Evolutionary conservation across 2,888 invertebrate genomes (phyloP).

Genomic region (Andrena marginata): DNA sequence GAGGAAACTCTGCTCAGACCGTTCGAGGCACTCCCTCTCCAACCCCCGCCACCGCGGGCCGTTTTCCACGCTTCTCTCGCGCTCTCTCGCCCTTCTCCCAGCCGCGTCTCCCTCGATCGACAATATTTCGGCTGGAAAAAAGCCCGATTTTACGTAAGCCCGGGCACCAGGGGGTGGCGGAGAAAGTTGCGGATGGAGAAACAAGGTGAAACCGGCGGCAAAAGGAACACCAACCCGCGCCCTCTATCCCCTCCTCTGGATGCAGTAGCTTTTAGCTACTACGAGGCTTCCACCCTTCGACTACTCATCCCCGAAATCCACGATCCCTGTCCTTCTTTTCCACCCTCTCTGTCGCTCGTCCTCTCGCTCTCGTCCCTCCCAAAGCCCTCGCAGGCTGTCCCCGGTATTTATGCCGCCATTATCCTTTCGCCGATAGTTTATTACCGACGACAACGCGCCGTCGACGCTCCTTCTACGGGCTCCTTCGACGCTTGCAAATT

Average conservation of each 20-base stretch:
- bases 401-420: slow-evolving; percentile 41
- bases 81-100: slow-evolving; percentile 36
- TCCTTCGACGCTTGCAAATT: slow-evolving; percentile 28
- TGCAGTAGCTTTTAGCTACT: slow-evolving; percentile 27
- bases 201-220: slow-evolving; percentile 38
- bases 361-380: background rate
- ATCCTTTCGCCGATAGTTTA: slow-evolving; percentile 60
- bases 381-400: background rate
- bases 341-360: background rate
- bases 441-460: slow-evolving; percentile 45
- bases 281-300: slow-evolving; percentile 59
- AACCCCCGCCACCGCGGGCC: background rate
- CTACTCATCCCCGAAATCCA: slow-evolving; percentile 49
- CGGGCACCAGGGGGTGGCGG: background rate
- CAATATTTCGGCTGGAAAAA: slow-evolving; percentile 44
- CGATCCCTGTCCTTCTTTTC: slow-evolving; percentile 26
- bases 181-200: background rate
- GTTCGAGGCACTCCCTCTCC: slow-evolving; percentile 16
- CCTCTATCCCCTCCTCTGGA: slow-evolving; percentile 34
- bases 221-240: slow-evolving; percentile 55
- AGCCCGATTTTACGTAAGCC: slow-evolving; percentile 27
- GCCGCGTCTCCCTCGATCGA: slow-evolving; percentile 13
- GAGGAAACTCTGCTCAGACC: slow-evolving; percentile 54
- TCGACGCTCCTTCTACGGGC: background rate
- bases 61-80: slow-evolving; percentile 21